A percentile compares a stretch with the other conserved stretches of the same genome.
Conservation (phyloP, 2,797 vertebrate genomes). For the Ctenopoma kingsleyae region DNA sequence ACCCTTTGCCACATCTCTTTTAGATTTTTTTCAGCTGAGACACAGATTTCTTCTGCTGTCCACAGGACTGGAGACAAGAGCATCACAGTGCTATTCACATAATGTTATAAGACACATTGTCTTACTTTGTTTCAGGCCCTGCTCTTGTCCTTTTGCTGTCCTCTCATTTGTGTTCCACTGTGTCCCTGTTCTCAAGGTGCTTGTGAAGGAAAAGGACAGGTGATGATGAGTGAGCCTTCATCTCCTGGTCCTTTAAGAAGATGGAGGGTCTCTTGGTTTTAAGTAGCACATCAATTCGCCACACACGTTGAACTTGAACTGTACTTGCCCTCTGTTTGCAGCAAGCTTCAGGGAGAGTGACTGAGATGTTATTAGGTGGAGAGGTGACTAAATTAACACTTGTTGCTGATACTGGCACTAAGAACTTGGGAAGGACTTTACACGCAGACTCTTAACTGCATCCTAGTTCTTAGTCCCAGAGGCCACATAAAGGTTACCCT, state of each 20-base stretch:
- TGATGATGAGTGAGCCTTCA: constrained; percentile 4
- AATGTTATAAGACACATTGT: neutral
- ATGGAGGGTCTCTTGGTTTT: constrained; percentile 1
- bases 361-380: too few species aligned
- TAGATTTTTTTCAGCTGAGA: too few species aligned
- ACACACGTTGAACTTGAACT: constrained; percentile 17
- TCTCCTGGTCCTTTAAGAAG: constrained; percentile 5
- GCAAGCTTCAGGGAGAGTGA: neutral
- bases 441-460: too few species aligned
- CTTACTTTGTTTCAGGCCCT: neutral
- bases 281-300: neutral
- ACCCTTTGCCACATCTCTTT: too few species aligned
- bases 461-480: too few species aligned
- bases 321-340: neutral
- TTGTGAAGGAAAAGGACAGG: constrained; percentile 5
- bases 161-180: neutral
- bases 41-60: too few species aligned
- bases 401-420: too few species aligned
- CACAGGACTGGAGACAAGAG: too few species aligned
- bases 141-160: neutral
- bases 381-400: too few species aligned
- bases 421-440: too few species aligned
- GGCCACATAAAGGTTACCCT: too few species aligned
- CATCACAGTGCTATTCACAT: too few species aligned
- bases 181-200: neutral